A percentile compares a stretch with the other conserved stretches of the same genome.
phyloP scores from a whole-genome alignment of 2,797 vertebrate species.

The Lacerta viridis region DNA sequence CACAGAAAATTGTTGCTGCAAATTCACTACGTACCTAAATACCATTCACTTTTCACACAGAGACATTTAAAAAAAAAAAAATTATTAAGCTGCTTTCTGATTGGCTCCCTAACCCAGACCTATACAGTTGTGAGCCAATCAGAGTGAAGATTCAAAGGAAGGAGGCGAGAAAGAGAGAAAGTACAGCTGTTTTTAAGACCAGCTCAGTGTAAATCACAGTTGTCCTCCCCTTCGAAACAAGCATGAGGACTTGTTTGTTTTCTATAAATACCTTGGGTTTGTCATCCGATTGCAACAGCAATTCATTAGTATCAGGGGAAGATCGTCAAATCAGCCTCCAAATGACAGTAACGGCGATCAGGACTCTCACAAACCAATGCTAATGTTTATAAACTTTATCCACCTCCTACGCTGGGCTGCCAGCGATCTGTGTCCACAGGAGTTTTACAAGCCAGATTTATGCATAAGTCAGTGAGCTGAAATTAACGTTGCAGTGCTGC shows the following conservation, averaged over 20 bases:
- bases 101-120: fast-evolving
- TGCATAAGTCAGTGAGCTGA: fast-evolving
- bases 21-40: neutral
- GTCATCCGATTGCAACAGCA: slow-evolving; percentile 56
- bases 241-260: slow-evolving; percentile 27
- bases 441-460: neutral
- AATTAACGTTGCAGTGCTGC: slow-evolving; percentile 48
- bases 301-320: slow-evolving; percentile 28
- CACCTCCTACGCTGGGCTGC: neutral
- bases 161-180: neutral
- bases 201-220: neutral
- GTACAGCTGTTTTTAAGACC: neutral
- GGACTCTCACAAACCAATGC: neutral
- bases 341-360: neutral
- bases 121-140: neutral
- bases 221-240: slow-evolving; percentile 7
- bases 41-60: fast-evolving
- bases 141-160: neutral
- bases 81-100: neutral
- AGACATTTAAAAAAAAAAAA: neutral
- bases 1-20: neutral
- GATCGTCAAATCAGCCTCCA: slow-evolving; percentile 39
- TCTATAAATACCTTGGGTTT: slow-evolving; percentile 65
- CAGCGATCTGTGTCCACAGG: neutral
- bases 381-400: fast-evolving